These are phyloP conservation scores for Dinocampus coccinellae DNA, from an alignment of 2,888 invertebrate species.

Conservation along the genomic window DNA sequence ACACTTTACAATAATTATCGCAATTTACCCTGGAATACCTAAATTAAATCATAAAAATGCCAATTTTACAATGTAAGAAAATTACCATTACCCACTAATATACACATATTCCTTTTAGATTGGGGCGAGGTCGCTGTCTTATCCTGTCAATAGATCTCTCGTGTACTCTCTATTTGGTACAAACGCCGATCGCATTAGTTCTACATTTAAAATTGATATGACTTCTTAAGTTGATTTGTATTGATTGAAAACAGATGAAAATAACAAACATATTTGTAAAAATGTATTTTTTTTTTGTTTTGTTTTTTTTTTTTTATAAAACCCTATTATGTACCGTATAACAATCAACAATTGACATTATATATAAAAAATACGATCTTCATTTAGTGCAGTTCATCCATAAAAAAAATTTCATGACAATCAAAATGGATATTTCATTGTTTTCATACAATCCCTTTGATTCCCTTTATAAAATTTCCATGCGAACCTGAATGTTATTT, in stretches of 20 bases:
- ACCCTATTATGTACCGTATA: background rate
- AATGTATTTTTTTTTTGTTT: conserved; percentile 12
- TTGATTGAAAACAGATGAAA: background rate
- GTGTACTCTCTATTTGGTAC: background rate
- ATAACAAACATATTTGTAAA: conserved; percentile 1
- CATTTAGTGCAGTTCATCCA: background rate
- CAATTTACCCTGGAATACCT: background rate
- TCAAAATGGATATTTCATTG: background rate
- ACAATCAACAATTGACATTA: conserved; percentile 1
- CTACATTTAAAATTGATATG: background rate
- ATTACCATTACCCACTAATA: background rate
- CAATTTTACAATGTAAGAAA: background rate
- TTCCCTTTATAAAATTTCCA: background rate
- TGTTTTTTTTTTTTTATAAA: background rate
- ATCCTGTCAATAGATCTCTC: background rate
- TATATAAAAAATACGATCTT: background rate
- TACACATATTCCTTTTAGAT: background rate
- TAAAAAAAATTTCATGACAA: too few species aligned
- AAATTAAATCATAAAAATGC: background rate
- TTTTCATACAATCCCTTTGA: background rate
- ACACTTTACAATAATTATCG: background rate
- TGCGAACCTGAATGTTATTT: background rate
- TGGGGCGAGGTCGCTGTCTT: background rate
- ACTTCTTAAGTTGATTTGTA: background rate
- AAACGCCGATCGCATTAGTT: background rate